Base-by-base conservation (phyloP, 1,140 invertebrate species). In the Lycorma delicatula region DNA sequence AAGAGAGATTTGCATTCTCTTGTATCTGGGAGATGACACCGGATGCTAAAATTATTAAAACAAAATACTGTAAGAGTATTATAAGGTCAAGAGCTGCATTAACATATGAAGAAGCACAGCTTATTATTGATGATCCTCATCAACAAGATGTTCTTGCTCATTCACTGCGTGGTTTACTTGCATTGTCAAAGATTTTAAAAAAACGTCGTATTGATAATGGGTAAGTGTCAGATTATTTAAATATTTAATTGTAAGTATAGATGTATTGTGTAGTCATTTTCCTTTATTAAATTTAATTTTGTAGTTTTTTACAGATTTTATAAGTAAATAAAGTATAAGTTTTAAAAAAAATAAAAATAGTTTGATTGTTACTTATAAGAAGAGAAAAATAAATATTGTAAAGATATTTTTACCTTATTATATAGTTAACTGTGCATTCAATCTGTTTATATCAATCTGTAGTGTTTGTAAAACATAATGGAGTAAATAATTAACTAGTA, bases 61-160 rank as follows among this genome's bases (percentile, higher is more conserved):
- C 86, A 6, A 59, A 81, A 61, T 99, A 93, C 69, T 83, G 83
- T 60, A 99, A 99, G 73, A 95, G 91, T 63, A 84, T 99, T 22
- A 99, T 99, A 59, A 77, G 80, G 68, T 92, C 90, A 0, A 80
- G 86, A 68, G 81, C 82, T 47, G 91, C 94, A 1, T 84, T 98
- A 79, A 98, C 93, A 1, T 98, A 98, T 71, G 91, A 91, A 65
- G 87, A 97, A 74, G 96, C 95, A 1, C 96, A 98, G 72, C 74
- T 91, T 44, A 85, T 82, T 58, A 97, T 98, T 54, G 94, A 98
- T 71, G 92, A 96, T 65, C 65, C 73, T 2, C 75, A 71, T 0
- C 81, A 87, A 56, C 77, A 84, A 12, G 86, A 92, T 73, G 74
- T 81, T 4, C 69, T 97, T 1, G 84, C 93, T 0, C 63, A 77